Evolutionary conservation across 2,113 vertebrate genomes (phyloP), one percentile per base, ranked within the genome.

Genomic region (Crypturellus undulatus): DNA sequence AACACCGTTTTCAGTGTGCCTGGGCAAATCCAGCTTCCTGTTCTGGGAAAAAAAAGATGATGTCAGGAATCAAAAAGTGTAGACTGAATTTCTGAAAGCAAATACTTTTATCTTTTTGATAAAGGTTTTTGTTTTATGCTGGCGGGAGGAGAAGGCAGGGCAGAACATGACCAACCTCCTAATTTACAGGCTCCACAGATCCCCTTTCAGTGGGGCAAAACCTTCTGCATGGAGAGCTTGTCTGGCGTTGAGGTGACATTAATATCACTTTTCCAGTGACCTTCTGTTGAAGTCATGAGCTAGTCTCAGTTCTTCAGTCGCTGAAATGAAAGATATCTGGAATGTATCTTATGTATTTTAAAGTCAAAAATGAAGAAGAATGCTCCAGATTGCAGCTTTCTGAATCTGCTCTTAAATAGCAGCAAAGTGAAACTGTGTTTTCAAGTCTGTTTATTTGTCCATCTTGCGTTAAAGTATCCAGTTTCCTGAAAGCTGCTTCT

Each of bases 361-460:
- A 68, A 89, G 26, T 14, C 32, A 45, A 71, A 43, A 69, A 79
- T 77, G 7, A 59, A 24, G 14, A 62, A 73, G 73, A 67, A 12
- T 1, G 2, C 45, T 59, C 3, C 34, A 43, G 59, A 9, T n/a
- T 38, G 0, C 4, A 59, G 62, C 2, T 19, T 76, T 43, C 34
- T 82, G 70, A 19, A 22, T 49, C 62, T 58, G 30, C 78, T 82
- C 13, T 32, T 51, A 13, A 87, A 28, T 16, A 79, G 49, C 42
- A 69, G 54, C 45, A 21, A 75, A 68, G 63, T 58, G 67, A 77
- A 85, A 70, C 30, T 56, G 15, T 30, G 54, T 30, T 56, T 56
- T 56, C 54, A 30, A 56, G 54, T 56, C 54, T 56, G 54, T 30
- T 30, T 14, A 16, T 70, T 51, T 70, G n/a, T 49, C 47, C 26